Conservation (phyloP, 2,797 vertebrate genomes). For the Anniella stebbinsi region DNA sequence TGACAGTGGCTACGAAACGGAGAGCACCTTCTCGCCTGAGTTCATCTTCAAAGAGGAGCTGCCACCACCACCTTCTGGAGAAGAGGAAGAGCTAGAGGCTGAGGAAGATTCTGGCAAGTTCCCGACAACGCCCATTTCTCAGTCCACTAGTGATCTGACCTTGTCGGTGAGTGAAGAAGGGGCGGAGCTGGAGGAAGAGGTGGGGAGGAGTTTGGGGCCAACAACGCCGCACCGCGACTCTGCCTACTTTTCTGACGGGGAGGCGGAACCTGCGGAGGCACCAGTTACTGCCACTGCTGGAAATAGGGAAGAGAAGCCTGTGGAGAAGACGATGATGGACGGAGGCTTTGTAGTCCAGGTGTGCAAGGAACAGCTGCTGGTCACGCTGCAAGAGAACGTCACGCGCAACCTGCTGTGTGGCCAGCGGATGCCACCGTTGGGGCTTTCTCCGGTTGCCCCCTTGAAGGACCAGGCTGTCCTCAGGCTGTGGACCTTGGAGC, state of each 20-base stretch:
- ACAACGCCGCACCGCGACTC: constrained; percentile 89
- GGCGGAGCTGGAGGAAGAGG: constrained; percentile 83
- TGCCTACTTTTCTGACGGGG: constrained; percentile 90
- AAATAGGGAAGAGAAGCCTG: constrained; percentile 61
- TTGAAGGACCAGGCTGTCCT: constrained; percentile 61
- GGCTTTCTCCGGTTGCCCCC: constrained; percentile 13
- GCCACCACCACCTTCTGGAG: neutral
- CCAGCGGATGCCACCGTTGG: neutral
- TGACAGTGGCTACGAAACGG: constrained; percentile 81
- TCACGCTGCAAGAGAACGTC: constrained; percentile 92
- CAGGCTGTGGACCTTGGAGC: constrained; percentile 54
- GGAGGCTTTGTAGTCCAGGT: constrained; percentile 93
- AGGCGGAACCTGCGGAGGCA: constrained; percentile 77
- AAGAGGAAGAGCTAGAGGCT: constrained; percentile 36
- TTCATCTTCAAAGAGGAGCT: constrained; percentile 83
- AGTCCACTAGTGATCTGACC: constrained; percentile 79
- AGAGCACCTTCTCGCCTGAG: constrained; percentile 83
- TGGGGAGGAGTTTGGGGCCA: constrained; percentile 85
- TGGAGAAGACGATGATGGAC: constrained; percentile 62
- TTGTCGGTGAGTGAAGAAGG: constrained; percentile 74
- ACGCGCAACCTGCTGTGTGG: constrained; percentile 89
- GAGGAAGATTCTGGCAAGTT: constrained; percentile 29
- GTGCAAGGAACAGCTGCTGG: constrained; percentile 91
- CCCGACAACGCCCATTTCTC: constrained; percentile 52
- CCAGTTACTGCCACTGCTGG: neutral